These are phyloP conservation scores for Lanistes nyassanus DNA, from an alignment of 1,140 invertebrate species.

Conservation along the genomic window DNA sequence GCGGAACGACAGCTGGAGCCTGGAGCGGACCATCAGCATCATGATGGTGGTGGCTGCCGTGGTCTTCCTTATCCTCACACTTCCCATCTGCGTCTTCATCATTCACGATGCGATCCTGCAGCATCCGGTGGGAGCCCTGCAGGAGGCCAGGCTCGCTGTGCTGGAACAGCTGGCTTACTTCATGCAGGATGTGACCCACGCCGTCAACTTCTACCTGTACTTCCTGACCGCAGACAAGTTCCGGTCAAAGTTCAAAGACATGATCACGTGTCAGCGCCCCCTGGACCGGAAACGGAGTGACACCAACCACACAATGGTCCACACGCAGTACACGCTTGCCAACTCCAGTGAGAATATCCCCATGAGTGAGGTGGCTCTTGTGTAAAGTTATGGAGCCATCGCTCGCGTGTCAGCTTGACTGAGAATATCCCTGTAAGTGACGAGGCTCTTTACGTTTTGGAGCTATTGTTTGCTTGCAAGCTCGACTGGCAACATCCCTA, in stretches of 20 bases:
- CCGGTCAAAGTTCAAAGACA: constrained; percentile 33
- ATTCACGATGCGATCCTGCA: constrained; percentile 16
- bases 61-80: constrained; percentile 43
- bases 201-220: constrained; percentile 55
- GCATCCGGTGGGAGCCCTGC: neutral
- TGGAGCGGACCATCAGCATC: constrained; percentile 47
- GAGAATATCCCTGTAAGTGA: too few relatives aligned
- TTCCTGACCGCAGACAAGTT: constrained; percentile 49
- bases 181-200: constrained; percentile 48
- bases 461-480: too few relatives aligned
- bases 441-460: too few relatives aligned
- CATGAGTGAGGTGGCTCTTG: too few relatives aligned
- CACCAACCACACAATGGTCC: neutral
- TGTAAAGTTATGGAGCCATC: too few relatives aligned
- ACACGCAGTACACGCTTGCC: constrained; percentile 14
- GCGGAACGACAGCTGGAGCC: constrained; percentile 31
- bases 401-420: too few relatives aligned
- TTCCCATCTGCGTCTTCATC: constrained; percentile 50
- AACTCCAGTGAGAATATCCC: constrained; percentile 18
- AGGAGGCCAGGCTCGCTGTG: neutral
- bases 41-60: constrained; percentile 49
- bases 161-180: constrained; percentile 40
- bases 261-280: constrained; percentile 19
- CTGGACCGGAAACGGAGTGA: constrained; percentile 14
- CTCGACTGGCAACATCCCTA: too few relatives aligned